Percentiles rank a stretch among this genome's conserved stretches.
These are phyloP conservation scores for Choloepus didactylus DNA, from an alignment of 2,797 vertebrate species.

Conservation along the genomic window DNA sequence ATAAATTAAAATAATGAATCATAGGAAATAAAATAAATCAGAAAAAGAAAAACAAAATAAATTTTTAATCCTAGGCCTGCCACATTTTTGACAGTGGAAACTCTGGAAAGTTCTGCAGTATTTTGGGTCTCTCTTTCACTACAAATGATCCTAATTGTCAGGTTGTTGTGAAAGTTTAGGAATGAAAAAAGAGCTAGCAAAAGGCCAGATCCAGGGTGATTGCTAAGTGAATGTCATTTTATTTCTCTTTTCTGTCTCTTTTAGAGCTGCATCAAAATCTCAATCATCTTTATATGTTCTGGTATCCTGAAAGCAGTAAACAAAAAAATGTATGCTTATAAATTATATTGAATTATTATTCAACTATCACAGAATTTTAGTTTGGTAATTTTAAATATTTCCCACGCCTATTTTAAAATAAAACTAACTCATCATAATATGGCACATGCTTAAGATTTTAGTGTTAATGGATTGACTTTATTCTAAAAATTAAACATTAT, in stretches of 20 bases:
- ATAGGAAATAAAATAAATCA: not conserved
- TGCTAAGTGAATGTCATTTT: not conserved
- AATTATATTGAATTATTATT: not conserved
- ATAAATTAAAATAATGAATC: not conserved
- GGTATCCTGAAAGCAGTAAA: conserved; percentile 2
- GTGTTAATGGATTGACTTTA: not conserved
- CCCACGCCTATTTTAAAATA: not conserved
- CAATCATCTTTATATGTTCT: not conserved
- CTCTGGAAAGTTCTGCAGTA: not conserved
- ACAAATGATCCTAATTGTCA: not conserved
- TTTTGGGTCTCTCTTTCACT: not conserved
- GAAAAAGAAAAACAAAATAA: too few relatives aligned
- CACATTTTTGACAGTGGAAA: not conserved
- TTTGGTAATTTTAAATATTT: not conserved
- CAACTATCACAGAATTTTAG: not conserved
- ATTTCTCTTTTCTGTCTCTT: not conserved
- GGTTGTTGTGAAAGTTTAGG: not conserved
- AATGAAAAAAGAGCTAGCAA: not conserved
- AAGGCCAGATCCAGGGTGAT: not conserved
- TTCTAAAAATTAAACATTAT: not conserved
- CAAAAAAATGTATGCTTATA: not conserved
- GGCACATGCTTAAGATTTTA: not conserved
- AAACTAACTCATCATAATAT: not conserved
- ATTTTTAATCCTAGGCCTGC: not conserved
- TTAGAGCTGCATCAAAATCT: not conserved